Percentiles rank a stretch among this genome's conserved stretches.
phyloP scores from a whole-genome alignment of 2,888 invertebrate species.

The Brachyptera risi region DNA sequence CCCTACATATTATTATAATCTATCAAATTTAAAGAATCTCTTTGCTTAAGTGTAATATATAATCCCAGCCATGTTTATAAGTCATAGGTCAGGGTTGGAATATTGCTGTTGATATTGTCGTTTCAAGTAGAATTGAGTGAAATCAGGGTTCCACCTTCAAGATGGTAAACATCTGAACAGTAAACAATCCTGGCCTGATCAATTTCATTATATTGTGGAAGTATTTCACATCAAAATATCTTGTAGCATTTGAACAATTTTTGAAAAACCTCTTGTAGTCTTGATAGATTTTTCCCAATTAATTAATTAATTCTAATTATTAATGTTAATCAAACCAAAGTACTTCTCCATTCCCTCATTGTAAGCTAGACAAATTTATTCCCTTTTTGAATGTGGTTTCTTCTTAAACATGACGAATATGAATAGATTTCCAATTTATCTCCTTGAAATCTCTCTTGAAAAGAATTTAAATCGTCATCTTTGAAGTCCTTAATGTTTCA shows the following conservation, averaged over 20 bases:
- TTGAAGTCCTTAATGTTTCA: no score
- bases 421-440: slow-evolving; percentile 9
- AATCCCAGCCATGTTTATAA: slow-evolving; percentile 14
- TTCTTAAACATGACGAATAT: slow-evolving; percentile 5
- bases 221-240: neutral
- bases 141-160: no score
- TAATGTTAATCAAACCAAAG: slow-evolving; percentile 16
- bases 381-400: slow-evolving; percentile 27
- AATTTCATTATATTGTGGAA: neutral
- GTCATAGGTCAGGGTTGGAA: slow-evolving; percentile 11
- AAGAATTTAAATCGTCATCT: slow-evolving; percentile 12
- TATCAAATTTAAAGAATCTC: slow-evolving; percentile 13
- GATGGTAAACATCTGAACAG: no score
- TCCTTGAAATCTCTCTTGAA: slow-evolving; percentile 20
- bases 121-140: neutral
- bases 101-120: neutral
- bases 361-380: slow-evolving; percentile 22
- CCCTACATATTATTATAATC: slow-evolving; percentile 11
- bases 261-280: slow-evolving; percentile 18
- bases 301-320: slow-evolving; percentile 13
- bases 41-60: slow-evolving; percentile 14
- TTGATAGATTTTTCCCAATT: slow-evolving; percentile 14
- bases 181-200: slow-evolving; percentile 8
- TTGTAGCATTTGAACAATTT: slow-evolving; percentile 16
- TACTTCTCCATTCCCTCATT: slow-evolving; percentile 18